Conservation (phyloP, 1,140 invertebrate genomes). For the Aphaenogaster ashmeadi region DNA sequence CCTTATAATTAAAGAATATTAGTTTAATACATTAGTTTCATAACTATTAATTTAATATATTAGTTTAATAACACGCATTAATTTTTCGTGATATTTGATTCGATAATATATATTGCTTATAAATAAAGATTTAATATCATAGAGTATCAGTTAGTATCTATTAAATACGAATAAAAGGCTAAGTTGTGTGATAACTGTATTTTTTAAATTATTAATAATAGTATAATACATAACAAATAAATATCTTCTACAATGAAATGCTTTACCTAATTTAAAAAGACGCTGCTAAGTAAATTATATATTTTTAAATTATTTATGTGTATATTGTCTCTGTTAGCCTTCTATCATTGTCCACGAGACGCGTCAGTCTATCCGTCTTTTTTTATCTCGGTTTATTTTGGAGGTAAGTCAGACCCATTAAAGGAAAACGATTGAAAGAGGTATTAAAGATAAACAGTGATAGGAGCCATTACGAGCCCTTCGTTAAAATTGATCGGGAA, state of each 20-base stretch:
- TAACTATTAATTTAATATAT: background rate
- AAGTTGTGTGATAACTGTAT: background rate
- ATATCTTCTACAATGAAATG: background rate
- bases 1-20: background rate
- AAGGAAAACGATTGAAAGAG: background rate
- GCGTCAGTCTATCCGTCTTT: background rate
- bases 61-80: background rate
- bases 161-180: background rate
- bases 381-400: conserved; percentile 1
- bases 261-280: background rate
- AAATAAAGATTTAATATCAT: background rate
- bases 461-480: background rate
- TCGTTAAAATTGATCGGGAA: background rate
- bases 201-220: background rate
- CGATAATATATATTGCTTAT: background rate
- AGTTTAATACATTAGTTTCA: background rate
- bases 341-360: background rate
- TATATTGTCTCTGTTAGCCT: background rate
- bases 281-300: background rate
- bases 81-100: background rate
- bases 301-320: background rate
- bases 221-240: background rate
- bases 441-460: background rate
- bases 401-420: background rate
- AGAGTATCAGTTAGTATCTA: background rate